These are phyloP conservation scores for Aphis gossypii DNA, from an alignment of 1,140 invertebrate species.

Conservation along the genomic window DNA sequence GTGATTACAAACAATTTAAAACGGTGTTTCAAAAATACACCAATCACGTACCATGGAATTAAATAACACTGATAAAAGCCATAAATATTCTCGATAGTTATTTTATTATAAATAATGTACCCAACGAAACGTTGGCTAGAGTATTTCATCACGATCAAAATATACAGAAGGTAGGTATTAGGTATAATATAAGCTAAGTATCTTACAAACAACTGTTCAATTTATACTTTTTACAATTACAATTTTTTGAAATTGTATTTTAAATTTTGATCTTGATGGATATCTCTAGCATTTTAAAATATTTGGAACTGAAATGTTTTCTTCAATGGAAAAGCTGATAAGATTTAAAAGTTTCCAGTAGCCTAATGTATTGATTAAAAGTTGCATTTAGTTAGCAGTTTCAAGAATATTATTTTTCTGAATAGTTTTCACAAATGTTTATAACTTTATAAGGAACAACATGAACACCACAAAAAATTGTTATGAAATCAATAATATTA, in stretches of 20 bases:
- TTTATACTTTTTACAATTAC: too few relatives aligned
- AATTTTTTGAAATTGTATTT: too few relatives aligned
- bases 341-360: neutral
- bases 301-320: neutral
- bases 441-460: neutral
- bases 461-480: neutral
- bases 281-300: neutral
- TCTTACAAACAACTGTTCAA: neutral
- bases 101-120: neutral
- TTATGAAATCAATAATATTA: neutral
- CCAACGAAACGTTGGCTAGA: neutral
- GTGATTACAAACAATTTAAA: neutral
- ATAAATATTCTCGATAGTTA: neutral
- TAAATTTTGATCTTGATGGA: too few relatives aligned
- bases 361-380: neutral
- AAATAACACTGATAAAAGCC: neutral
- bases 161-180: neutral
- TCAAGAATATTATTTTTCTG: too few relatives aligned
- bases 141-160: neutral
- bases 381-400: neutral
- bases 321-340: neutral
- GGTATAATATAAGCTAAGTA: neutral
- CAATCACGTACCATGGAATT: neutral
- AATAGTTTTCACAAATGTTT: neutral
- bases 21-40: neutral